These are phyloP conservation scores for Teinopalpus imperialis DNA, from an alignment of 2,888 invertebrate genomes.

Conservation along the genomic window DNA sequence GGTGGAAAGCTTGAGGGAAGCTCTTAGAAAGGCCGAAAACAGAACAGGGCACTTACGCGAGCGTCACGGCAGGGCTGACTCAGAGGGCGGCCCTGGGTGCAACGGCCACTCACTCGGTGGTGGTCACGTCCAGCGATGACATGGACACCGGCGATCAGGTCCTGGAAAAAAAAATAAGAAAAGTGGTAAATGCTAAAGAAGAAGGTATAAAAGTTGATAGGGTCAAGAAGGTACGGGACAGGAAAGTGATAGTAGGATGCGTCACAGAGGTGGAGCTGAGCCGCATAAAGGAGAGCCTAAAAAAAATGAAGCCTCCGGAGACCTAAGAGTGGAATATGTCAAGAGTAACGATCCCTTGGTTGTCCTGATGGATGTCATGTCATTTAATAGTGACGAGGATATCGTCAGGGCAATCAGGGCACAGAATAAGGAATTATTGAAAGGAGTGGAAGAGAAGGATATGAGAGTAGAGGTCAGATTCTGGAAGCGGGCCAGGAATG, in stretches of 20 bases:
- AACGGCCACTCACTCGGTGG: background rate
- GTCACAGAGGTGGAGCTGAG: background rate
- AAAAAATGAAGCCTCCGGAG: background rate
- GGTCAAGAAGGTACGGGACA: background rate
- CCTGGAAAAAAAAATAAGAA: background rate
- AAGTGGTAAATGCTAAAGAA: background rate
- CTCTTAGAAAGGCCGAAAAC: too few relatives aligned
- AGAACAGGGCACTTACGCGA: background rate
- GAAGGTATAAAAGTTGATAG: constrained; percentile 1
- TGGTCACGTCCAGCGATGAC: background rate
- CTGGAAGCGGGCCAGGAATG: background rate
- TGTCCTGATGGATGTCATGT: background rate
- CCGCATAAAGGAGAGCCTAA: too few relatives aligned
- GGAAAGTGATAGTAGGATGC: background rate
- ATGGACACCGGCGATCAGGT: background rate
- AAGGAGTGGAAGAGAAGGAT: background rate
- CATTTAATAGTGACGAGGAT: background rate
- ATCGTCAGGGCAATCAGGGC: background rate
- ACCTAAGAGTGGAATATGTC: background rate
- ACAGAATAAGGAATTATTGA: background rate
- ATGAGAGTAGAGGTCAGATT: background rate
- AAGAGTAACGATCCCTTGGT: constrained; percentile 3
- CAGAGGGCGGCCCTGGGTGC: background rate
- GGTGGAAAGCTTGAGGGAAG: background rate
- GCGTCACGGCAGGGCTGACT: background rate